These are phyloP conservation scores for Pocillopora grandis DNA, from an alignment of 92 coral and sea anemone genomes.

Conservation along the genomic window DNA sequence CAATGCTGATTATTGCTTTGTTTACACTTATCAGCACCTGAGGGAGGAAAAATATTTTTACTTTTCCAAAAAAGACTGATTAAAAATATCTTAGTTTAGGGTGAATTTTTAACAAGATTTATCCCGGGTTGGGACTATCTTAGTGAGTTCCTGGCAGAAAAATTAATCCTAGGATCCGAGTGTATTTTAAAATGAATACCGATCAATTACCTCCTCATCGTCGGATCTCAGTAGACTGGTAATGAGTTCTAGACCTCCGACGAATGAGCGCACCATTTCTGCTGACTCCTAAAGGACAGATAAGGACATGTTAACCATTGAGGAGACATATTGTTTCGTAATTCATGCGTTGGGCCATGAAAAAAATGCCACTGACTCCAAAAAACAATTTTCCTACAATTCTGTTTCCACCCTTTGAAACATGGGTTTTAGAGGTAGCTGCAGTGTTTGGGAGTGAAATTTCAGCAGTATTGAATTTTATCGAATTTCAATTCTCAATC, in stretches of 20 bases:
- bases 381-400: too few relatives aligned
- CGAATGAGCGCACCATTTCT: conserved; percentile 87
- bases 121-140: too few relatives aligned
- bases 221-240: conserved; percentile 72
- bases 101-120: too few relatives aligned
- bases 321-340: not conserved
- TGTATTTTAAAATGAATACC: not conserved
- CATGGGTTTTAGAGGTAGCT: not conserved
- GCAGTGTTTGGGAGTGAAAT: not conserved
- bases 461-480: not conserved
- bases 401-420: not conserved
- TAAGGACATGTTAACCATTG: not conserved
- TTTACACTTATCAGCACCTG: conserved; percentile 78
- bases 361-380: not conserved
- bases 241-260: conserved; percentile 92
- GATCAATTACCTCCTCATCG: conserved; percentile 53
- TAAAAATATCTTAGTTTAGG: too few relatives aligned
- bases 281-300: conserved; percentile 82
- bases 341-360: too few relatives aligned
- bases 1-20: conserved; percentile 79
- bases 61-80: not conserved
- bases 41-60: not conserved
- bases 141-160: too few relatives aligned
- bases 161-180: not conserved
- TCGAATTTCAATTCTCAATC: not conserved